Evolutionary conservation across 2,888 invertebrate species (phyloP).

Genomic region (Pheosia tremula): DNA sequence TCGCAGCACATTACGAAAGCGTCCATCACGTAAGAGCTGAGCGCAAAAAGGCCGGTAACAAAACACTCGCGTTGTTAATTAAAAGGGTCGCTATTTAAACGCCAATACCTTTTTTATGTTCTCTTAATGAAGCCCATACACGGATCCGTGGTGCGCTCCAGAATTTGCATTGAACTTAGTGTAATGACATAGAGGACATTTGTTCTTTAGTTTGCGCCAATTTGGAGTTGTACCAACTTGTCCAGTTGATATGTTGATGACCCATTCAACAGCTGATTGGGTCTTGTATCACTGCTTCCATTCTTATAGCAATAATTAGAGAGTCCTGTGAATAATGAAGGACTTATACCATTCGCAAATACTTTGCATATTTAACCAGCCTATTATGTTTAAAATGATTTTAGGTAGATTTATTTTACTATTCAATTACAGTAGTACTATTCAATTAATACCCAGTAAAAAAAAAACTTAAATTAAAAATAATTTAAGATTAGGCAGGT

Average conservation of each 20-base stretch:
- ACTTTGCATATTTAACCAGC: no score
- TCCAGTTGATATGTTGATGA: conserved; percentile 55
- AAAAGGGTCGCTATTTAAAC: conserved; percentile 69
- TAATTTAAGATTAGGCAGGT: no score
- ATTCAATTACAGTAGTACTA: no score
- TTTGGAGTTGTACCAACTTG: conserved; percentile 44
- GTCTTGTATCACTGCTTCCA: conserved; percentile 36
- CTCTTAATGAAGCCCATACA: conserved; percentile 78
- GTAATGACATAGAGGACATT: conserved; percentile 52
- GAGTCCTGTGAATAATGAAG: neutral
- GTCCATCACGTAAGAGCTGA: conserved; percentile 46
- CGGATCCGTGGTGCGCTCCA: conserved; percentile 62
- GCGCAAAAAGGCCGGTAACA: conserved; percentile 36
- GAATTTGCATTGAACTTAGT: conserved; percentile 71
- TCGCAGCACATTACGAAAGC: conserved; percentile 53
- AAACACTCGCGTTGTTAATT: conserved; percentile 59
- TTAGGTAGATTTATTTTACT: no score
- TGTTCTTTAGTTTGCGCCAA: conserved; percentile 44
- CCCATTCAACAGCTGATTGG: conserved; percentile 53
- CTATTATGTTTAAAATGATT: no score
- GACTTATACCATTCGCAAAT: no score
- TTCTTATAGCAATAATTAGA: conserved; percentile 12
- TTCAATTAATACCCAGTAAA: no score
- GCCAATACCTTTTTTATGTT: conserved; percentile 63
- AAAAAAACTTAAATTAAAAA: no score